Percentiles rank a stretch among this genome's conserved stretches.
Evolutionary conservation across 2,113 vertebrate species (phyloP).

Genomic region (Cebus imitator): DNA sequence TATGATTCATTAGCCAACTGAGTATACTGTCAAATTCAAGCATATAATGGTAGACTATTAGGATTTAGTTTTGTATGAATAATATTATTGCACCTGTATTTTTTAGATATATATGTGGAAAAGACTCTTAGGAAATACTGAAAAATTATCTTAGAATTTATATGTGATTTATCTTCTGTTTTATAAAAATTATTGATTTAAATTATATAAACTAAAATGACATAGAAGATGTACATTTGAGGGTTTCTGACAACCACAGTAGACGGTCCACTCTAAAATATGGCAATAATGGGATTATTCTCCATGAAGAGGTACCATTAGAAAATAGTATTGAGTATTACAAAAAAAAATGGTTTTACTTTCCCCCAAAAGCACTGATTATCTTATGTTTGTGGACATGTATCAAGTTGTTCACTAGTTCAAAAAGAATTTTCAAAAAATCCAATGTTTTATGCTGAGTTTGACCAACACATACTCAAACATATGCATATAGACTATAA

Average conservation of each 20-base stretch:
- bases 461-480: not conserved
- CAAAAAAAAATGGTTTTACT: not conserved
- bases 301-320: not conserved
- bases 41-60: not conserved
- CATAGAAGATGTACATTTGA: not conserved
- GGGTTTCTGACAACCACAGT: not conserved
- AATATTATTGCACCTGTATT: not conserved
- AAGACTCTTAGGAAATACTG: conserved; percentile 25
- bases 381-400: not conserved
- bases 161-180: conserved; percentile 13
- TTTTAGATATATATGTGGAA: not conserved
- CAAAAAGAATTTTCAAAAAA: not conserved
- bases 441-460: not conserved
- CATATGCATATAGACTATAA: not conserved
- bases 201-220: conserved; percentile 20
- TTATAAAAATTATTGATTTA: conserved; percentile 28
- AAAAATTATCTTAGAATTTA: not conserved
- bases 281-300: not conserved
- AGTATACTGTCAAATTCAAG: not conserved
- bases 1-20: not conserved
- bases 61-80: not conserved
- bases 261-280: not conserved
- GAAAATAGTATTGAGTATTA: not conserved
- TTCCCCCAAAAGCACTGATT: not conserved
- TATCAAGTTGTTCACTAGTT: not conserved